Conservation (phyloP, 2,797 vertebrate genomes). For the Gadopsis bispinosus region DNA sequence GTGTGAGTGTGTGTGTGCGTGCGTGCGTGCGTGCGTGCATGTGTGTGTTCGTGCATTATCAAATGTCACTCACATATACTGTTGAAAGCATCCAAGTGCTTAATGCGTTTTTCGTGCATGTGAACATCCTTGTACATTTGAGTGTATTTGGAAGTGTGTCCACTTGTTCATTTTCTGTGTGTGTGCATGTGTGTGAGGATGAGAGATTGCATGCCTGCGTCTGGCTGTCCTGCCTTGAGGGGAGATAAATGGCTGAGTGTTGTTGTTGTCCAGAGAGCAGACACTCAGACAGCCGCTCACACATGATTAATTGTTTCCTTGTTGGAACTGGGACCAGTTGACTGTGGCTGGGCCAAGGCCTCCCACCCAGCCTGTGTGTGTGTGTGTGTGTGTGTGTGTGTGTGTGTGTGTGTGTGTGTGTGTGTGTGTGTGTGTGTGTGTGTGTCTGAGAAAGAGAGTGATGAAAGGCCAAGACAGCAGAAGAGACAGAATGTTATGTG, state of each 20-base stretch:
- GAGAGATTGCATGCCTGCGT: slow-evolving; percentile 74
- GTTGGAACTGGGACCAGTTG: slow-evolving; percentile 82
- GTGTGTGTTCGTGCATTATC: slow-evolving; percentile 6
- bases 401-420: slow-evolving; percentile 25
- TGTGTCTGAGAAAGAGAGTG: slow-evolving; percentile 24
- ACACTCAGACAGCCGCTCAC: slow-evolving; percentile 85
- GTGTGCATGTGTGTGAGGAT: slow-evolving; percentile 52
- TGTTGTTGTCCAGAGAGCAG: slow-evolving; percentile 86
- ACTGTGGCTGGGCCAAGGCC: slow-evolving; percentile 81
- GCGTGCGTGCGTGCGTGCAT: slow-evolving; percentile 35
- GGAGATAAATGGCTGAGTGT: slow-evolving; percentile 82
- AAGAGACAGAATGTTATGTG: slow-evolving; percentile 52
- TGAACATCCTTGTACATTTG: slow-evolving; percentile 28
- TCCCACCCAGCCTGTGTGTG: slow-evolving; percentile 72
- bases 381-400: slow-evolving; percentile 33
- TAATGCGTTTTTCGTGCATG: slow-evolving; percentile 37
- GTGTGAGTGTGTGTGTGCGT: slow-evolving; percentile 24
- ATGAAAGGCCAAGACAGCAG: slow-evolving; percentile 61
- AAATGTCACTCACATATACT: slow-evolving; percentile 48
- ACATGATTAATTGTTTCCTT: slow-evolving; percentile 90
- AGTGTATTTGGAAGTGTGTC: slow-evolving; percentile 26
- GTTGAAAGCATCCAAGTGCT: slow-evolving; percentile 21
- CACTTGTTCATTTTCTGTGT: slow-evolving; percentile 38
- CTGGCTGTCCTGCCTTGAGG: slow-evolving; percentile 79
- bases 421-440: slow-evolving; percentile 24